A percentile compares a stretch with the other conserved stretches of the same genome.
Evolutionary conservation across 2,888 invertebrate genomes (phyloP).

Genomic region (Sinotaia quadrata): DNA sequence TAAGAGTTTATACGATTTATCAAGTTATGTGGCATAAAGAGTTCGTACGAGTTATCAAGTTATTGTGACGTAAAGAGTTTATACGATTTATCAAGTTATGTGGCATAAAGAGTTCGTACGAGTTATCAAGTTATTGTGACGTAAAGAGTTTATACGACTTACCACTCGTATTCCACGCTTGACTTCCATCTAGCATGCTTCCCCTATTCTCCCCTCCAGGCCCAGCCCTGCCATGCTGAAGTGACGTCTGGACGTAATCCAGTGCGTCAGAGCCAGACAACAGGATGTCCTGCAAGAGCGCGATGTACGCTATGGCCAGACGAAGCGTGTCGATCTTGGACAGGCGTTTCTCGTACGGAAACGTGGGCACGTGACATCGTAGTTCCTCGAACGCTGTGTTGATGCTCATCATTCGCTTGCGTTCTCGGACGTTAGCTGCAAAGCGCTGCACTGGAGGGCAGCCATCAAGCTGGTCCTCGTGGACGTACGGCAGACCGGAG

Average conservation of each 20-base stretch:
- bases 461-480: not conserved
- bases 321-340: constrained; percentile 98
- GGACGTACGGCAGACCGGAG: too few species aligned
- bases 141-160: too few species aligned
- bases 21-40: too few species aligned
- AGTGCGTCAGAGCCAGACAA: constrained; percentile 90
- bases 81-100: too few species aligned
- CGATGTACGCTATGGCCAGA: constrained; percentile 97
- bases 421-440: constrained; percentile 93
- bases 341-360: constrained; percentile 97
- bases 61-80: too few species aligned
- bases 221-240: constrained; percentile 66
- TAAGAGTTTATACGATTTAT: too few species aligned
- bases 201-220: not conserved
- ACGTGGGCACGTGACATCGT: constrained; percentile 94
- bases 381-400: constrained; percentile 93
- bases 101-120: too few species aligned
- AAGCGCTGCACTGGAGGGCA: constrained; percentile 84
- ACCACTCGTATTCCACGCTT: constrained; percentile 98
- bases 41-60: too few species aligned
- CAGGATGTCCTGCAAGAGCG: constrained; percentile 81
- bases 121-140: too few species aligned
- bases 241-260: constrained; percentile 92
- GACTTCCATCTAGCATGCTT: constrained; percentile 77
- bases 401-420: constrained; percentile 99